Percentiles rank a stretch among this genome's conserved stretches.
Evolutionary conservation across 2,888 invertebrate genomes (phyloP).

Genomic region (Perdita meconis): DNA sequence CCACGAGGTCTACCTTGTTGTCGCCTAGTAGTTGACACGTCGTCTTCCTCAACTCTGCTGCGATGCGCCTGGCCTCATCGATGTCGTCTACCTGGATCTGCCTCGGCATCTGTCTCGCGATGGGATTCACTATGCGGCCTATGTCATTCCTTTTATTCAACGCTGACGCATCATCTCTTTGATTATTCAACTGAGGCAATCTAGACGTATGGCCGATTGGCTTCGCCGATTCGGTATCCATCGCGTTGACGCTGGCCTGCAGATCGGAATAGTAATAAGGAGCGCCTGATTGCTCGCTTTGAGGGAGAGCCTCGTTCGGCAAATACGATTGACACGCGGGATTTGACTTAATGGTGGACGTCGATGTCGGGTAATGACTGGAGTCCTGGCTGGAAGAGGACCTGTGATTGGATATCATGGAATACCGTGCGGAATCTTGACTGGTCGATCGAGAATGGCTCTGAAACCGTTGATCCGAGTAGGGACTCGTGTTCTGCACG

Average conservation of each 20-base stretch:
- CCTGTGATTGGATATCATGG: constrained; percentile 74
- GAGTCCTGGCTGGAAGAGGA: constrained; percentile 72
- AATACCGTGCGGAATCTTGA: constrained; percentile 64
- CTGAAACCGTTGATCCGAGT: constrained; percentile 54
- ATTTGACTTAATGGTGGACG: constrained; percentile 58
- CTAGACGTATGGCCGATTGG: constrained; percentile 74
- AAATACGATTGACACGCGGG: constrained; percentile 60
- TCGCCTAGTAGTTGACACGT: constrained; percentile 80
- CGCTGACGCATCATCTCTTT: constrained; percentile 88
- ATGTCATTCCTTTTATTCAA: constrained; percentile 86
- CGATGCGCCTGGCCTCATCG: constrained; percentile 80
- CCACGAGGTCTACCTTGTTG: constrained; percentile 85
- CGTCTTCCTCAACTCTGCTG: constrained; percentile 81
- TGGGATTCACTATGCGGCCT: constrained; percentile 90
- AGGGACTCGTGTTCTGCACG: constrained; percentile 41
- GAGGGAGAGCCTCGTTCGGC: constrained; percentile 61
- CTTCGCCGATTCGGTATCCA: constrained; percentile 62
- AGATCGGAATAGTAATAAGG: constrained; percentile 95
- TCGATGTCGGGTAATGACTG: constrained; percentile 71
- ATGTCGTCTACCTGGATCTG: constrained; percentile 79
- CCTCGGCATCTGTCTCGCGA: constrained; percentile 81
- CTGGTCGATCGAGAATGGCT: constrained; percentile 76
- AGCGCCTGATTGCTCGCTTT: constrained; percentile 88
- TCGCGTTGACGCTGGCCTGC: constrained; percentile 75
- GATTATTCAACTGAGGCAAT: constrained; percentile 88